Base-by-base conservation (phyloP, 2,888 invertebrate genomes). In the Thereva nobilitata region DNA sequence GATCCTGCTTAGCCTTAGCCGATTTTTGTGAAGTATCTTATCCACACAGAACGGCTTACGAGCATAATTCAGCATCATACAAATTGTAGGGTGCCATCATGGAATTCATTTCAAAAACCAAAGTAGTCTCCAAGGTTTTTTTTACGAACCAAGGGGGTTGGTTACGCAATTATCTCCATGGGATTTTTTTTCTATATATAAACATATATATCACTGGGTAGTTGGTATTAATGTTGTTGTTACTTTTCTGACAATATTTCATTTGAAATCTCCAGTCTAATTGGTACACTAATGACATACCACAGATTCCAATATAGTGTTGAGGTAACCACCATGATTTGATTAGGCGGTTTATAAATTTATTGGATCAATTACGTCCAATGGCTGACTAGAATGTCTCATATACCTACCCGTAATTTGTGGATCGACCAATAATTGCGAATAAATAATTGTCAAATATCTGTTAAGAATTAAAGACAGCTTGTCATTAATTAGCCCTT, bases 321-420 rank as follows among this genome's bases (percentile, higher is more conserved):
- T 57, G 35, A 57, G 45, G 42, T 57, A 57, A 44, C 57, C 57
- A 45, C 42, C 57, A 9, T 45, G 23, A 59, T 59, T 59, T 59
- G 49, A 59, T 59, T 59, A 59, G 45, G 59, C 59, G 59, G 47
- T 49, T 45, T 42, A 37, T 10, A 59, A 37, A 49, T 37, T 38
- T 59, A 37, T 47, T 47, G 49, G 38, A 37, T 49, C 47, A 59
- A 59, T 23, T 23, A 23, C 23, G 2, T 23, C 23, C 23, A 23
- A 23, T 23, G 23, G 23, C 23, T 2, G 2, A 23, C 23, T 23
- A 23, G 23, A 23, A 23, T 2, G 23, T 23, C 23, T 23, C 23
- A 23, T 23, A 23, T 23, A 23, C 23, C 23, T 23, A 23, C 23
- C 23, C 1, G 23, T 23, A 23, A 23, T 23, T 23, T 23, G 23